Evolutionary conservation across 2,113 vertebrate genomes (phyloP).

Genomic region (Himantopus leucocephalus): DNA sequence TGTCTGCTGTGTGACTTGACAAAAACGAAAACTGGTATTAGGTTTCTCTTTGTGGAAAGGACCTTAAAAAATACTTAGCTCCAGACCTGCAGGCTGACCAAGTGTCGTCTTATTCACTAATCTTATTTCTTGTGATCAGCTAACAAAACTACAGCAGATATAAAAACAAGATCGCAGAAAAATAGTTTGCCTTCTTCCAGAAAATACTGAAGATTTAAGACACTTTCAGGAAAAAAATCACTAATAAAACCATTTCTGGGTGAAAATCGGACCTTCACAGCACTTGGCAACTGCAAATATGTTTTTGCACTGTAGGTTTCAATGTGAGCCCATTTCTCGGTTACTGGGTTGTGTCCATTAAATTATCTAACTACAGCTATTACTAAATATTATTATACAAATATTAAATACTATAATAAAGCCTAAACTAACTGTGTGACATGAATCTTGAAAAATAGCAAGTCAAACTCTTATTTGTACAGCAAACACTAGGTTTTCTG

Average conservation of each 20-base stretch:
- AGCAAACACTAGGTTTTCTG: background rate
- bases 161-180: background rate
- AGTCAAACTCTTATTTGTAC: background rate
- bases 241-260: background rate
- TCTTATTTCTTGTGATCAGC: background rate
- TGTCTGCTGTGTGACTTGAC: background rate
- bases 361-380: background rate
- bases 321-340: background rate
- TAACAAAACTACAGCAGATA: background rate
- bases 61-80: background rate
- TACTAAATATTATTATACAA: background rate
- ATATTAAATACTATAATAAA: background rate
- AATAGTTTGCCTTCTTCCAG: background rate
- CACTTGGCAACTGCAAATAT: background rate
- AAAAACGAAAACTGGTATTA: fast-evolving
- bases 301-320: background rate
- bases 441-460: background rate
- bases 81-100: background rate
- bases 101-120: background rate
- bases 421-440: background rate
- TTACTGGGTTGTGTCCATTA: background rate
- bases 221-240: background rate
- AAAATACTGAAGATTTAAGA: background rate
- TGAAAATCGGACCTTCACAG: background rate
- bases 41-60: background rate